Evolutionary conservation across 2,888 invertebrate genomes (phyloP).

Genomic region (Sinelater perroti): DNA sequence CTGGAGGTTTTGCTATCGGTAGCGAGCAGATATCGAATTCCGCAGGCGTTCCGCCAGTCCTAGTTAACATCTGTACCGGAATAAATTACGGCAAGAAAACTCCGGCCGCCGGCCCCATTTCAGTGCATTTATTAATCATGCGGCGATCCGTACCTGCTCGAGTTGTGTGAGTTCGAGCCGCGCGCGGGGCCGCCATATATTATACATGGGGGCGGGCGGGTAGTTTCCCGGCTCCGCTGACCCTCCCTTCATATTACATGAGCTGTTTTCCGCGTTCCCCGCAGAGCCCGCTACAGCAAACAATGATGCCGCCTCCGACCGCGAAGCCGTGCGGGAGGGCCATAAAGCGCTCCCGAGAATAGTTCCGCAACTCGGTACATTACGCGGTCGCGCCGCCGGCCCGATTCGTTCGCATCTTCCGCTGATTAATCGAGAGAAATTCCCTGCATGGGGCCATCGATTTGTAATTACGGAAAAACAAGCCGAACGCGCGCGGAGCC

Average conservation of each 20-base stretch:
- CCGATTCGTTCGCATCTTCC: conserved; percentile 45
- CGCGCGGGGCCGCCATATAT: conserved; percentile 43
- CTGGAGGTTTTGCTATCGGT: not conserved
- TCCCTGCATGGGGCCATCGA: conserved; percentile 32
- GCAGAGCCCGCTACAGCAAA: conserved; percentile 51
- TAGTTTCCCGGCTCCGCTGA: conserved; percentile 46
- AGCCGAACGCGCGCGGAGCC: too few relatives aligned
- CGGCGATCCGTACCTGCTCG: conserved; percentile 39
- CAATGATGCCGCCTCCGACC: conserved; percentile 50
- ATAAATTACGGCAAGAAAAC: conserved; percentile 18
- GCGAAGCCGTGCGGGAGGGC: conserved; percentile 50
- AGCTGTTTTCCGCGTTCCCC: conserved; percentile 44
- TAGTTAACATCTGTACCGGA: not conserved
- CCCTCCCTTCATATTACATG: conserved; percentile 50
- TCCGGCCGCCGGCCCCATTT: conserved; percentile 19
- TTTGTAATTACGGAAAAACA: conserved; percentile 20
- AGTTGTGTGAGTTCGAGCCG: conserved; percentile 40
- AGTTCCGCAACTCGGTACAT: conserved; percentile 52
- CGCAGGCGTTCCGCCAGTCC: not conserved
- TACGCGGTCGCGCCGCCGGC: conserved; percentile 49
- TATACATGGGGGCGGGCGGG: conserved; percentile 46
- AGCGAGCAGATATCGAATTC: not conserved
- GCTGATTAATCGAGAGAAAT: conserved; percentile 51
- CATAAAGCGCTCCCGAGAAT: conserved; percentile 53
- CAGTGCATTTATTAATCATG: conserved; percentile 33